phyloP scores from a whole-genome alignment of 2,888 invertebrate species.

The Allacma fusca region DNA sequence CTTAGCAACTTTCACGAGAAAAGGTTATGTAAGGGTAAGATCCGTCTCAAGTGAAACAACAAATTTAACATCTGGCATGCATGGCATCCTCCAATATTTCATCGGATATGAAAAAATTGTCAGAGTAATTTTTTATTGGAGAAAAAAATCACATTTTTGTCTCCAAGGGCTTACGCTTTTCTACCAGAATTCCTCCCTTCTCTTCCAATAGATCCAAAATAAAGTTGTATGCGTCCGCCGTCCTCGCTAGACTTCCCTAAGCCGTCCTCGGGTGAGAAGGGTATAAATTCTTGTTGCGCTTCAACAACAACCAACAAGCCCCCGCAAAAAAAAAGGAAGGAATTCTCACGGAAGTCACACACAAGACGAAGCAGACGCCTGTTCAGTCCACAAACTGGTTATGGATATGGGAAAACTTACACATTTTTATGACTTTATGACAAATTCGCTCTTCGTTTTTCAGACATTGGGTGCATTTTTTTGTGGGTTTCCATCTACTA shows the following conservation, averaged over 20 bases:
- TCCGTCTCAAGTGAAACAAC: slow-evolving; percentile 31
- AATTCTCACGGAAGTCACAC: neutral
- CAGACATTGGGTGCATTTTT: too few species aligned
- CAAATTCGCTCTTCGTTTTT: slow-evolving; percentile 6
- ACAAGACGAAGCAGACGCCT: neutral
- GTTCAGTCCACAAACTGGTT: slow-evolving; percentile 8
- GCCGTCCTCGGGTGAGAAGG: neutral
- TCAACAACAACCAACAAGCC: neutral
- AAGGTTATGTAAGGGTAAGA: neutral
- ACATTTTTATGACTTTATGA: slow-evolving; percentile 32
- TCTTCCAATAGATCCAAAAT: too few species aligned
- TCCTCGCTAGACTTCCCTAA: neutral
- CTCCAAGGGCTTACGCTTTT: slow-evolving; percentile 30
- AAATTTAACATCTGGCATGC: slow-evolving; percentile 41
- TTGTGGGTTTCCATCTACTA: too few species aligned
- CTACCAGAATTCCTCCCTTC: neutral
- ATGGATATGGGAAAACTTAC: slow-evolving; percentile 39
- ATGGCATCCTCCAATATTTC: slow-evolving; percentile 36
- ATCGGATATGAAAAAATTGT: slow-evolving; percentile 44
- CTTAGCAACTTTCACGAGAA: slow-evolving; percentile 16
- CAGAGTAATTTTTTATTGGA: slow-evolving; percentile 38
- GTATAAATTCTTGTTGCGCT: neutral
- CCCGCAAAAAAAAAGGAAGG: neutral
- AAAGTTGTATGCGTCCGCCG: neutral
- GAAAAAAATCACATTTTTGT: slow-evolving; percentile 39